These are phyloP conservation scores for Sphinx pinastri DNA, from an alignment of 2,888 invertebrate genomes.

Conservation along the genomic window DNA sequence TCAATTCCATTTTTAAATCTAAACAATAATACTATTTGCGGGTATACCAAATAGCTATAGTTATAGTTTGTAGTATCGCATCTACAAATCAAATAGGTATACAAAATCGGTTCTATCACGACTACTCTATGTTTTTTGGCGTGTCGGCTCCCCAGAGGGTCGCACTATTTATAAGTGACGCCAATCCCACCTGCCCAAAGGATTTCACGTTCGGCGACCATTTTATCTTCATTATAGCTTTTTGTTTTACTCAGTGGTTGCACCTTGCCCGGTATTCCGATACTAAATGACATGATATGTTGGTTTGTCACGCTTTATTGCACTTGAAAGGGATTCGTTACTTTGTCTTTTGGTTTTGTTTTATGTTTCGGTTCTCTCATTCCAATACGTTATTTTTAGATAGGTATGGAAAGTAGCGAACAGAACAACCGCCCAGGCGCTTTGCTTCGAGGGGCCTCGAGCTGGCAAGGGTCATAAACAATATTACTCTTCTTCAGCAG, in stretches of 20 bases:
- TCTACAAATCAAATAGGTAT: neutral
- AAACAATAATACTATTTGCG: too few species aligned
- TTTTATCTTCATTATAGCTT: constrained; percentile 69
- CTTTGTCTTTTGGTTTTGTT: neutral
- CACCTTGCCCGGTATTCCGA: constrained; percentile 55
- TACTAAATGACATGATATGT: constrained; percentile 3
- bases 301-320: constrained; percentile 5
- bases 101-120: neutral
- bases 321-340: constrained; percentile 7
- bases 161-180: constrained; percentile 55
- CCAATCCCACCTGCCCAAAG: constrained; percentile 61
- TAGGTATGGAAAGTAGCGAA: too few species aligned
- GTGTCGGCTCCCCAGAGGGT: constrained; percentile 15
- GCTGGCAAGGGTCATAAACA: too few species aligned
- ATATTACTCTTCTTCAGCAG: too few species aligned
- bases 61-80: too few species aligned
- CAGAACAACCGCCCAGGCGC: too few species aligned
- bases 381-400: neutral
- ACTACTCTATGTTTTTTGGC: constrained; percentile 16
- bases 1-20: too few species aligned
- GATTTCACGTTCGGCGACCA: constrained; percentile 57
- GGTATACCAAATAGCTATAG: too few species aligned
- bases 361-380: neutral
- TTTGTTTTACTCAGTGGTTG: constrained; percentile 44
- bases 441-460: too few species aligned